Evolutionary conservation across 2,113 vertebrate species (phyloP), one percentile per base, ranked within the genome.

Genomic region (Myxocyprinus asiaticus): DNA sequence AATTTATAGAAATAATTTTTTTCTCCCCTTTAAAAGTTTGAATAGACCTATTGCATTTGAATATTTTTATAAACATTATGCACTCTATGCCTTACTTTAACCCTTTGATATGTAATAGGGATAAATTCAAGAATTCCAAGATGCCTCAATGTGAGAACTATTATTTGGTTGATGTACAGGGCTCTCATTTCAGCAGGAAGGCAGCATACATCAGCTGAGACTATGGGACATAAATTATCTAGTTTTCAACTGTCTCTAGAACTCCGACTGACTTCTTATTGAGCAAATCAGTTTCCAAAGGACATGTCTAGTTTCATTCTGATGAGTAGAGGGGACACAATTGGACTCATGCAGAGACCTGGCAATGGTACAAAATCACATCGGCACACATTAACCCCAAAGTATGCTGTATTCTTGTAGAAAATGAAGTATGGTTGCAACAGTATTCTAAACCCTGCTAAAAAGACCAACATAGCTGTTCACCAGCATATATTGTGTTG

Each of bases 201-300:
- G 61, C 50, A 50, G 22, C 22, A 33, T 33, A 33, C 22, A 33
- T 33, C 22, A 33, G 22, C 22, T 33, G 22, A 17, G 33, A 69
- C 5, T 7, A 55, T 50, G 8, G 59, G 56, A 72, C 14, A 67
- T 76, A 76, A 69, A 48, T 22, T 58, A 9, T 10, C 6, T 61
- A 59, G 56, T 51, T 22, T 68, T 22, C 53, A 65, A 48, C 14
- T 65, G 48, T 11, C 69, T 48, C 33, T 4, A 12, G 17, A 47
- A 45, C 45, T 66, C 75, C 47, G 56, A 76, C 6, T 80, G 56
- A 69, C n/a, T 50, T 55, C 45, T 67, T 48, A 58, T 51, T 67
- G 5, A 56, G 73, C 55, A 53, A 76, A 64, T 69, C 45, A 50
- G 47, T 44, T 71, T 76, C 51, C 70, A 77, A 67, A 22, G 43